Evolutionary conservation across 2,888 invertebrate species (phyloP).

Genomic region (Dicranocentrus wangi): DNA sequence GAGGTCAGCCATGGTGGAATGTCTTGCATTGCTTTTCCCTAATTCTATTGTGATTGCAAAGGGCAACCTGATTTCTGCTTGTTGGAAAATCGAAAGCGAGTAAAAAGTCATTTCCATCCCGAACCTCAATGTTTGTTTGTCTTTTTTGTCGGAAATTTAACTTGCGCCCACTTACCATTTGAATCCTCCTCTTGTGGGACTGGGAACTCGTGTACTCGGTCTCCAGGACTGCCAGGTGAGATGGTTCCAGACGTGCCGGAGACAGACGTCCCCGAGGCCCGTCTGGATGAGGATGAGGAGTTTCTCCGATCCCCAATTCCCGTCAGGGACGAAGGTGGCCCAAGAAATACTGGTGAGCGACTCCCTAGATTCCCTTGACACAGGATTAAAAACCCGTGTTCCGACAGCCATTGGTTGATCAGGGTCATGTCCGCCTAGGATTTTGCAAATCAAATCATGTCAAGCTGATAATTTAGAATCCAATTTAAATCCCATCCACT

Average conservation of each 20-base stretch:
- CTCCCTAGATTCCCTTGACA: conserved; percentile 74
- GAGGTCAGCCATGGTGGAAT: too few relatives aligned
- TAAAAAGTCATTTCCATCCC: too few relatives aligned
- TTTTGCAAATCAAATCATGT: too few relatives aligned
- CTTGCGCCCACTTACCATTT: conserved; percentile 58
- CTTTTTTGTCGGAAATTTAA: too few relatives aligned
- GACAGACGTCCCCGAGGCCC: conserved; percentile 71
- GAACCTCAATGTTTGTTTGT: too few relatives aligned
- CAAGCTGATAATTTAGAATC: too few relatives aligned
- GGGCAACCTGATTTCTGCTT: too few relatives aligned
- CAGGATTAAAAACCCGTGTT: conserved; percentile 76
- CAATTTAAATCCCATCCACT: too few relatives aligned
- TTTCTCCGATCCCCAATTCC: conserved; percentile 55
- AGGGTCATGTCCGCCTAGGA: conserved; percentile 74
- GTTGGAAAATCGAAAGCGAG: too few relatives aligned
- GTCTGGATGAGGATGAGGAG: conserved; percentile 64
- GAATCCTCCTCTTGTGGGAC: conserved; percentile 65
- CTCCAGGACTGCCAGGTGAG: conserved; percentile 69
- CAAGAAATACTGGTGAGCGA: conserved; percentile 69
- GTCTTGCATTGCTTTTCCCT: too few relatives aligned
- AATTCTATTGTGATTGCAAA: too few relatives aligned
- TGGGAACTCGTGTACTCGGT: conserved; percentile 64
- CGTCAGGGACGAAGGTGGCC: conserved; percentile 65
- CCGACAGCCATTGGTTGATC: conserved; percentile 76
- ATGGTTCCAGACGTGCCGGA: conserved; percentile 66